Conservation (phyloP, 2,113 vertebrate species). For the Gnathonemus longibarbis region DNA sequence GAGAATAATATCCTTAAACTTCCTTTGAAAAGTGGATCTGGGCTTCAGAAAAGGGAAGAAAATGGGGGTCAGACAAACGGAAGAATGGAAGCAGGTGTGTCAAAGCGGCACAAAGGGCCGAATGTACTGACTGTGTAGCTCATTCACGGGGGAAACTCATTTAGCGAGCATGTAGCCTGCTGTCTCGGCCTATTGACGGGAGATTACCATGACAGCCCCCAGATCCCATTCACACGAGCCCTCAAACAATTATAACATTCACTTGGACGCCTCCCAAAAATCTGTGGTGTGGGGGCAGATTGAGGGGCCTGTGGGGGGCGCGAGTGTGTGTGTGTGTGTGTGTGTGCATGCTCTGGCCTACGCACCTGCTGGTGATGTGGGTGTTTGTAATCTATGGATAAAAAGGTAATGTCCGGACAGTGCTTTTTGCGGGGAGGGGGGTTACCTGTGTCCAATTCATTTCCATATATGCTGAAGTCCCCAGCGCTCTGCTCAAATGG, state of each 20-base stretch:
- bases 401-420: slow-evolving; percentile 15
- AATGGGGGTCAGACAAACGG: not conserved
- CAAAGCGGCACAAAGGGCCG: slow-evolving; percentile 49
- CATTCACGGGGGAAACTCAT: slow-evolving; percentile 68
- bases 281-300: slow-evolving; percentile 53
- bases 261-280: slow-evolving; percentile 57
- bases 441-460: slow-evolving; percentile 19
- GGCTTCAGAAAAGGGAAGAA: slow-evolving; percentile 20
- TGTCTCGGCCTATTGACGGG: slow-evolving; percentile 56
- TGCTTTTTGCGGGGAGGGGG: not conserved
- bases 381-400: slow-evolving; percentile 26
- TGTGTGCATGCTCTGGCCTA: slow-evolving; percentile 42
- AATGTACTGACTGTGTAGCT: slow-evolving; percentile 54
- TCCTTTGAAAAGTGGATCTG: slow-evolving; percentile 39
- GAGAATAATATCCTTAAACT: slow-evolving; percentile 45
- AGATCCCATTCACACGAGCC: slow-evolving; percentile 54
- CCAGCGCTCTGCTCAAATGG: not conserved
- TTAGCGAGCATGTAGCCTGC: slow-evolving; percentile 61
- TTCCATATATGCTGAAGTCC: not conserved
- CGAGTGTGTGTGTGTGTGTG: slow-evolving; percentile 7
- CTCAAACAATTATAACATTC: slow-evolving; percentile 62
- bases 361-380: slow-evolving; percentile 47
- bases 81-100: slow-evolving; percentile 58
- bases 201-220: slow-evolving; percentile 62
- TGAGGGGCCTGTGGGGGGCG: slow-evolving; percentile 44